A percentile compares a stretch with the other conserved stretches of the same genome.
These are phyloP conservation scores for Harpalus rubripes DNA, from an alignment of 2,888 invertebrate genomes.

Conservation along the genomic window DNA sequence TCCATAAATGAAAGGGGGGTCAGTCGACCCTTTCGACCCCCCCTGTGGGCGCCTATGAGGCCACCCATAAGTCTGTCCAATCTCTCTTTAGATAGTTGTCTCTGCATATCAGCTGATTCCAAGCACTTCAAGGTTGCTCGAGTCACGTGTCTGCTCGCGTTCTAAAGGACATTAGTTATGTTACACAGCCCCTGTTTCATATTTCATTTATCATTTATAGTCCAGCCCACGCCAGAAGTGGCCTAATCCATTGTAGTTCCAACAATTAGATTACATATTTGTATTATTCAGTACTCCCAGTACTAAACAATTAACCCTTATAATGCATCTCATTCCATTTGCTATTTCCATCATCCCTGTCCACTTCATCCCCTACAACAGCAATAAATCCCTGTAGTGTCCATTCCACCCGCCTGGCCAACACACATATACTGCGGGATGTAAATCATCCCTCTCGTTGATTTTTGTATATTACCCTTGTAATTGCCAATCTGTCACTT, in stretches of 20 bases:
- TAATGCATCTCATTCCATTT: constrained; percentile 2
- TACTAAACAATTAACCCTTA: neutral
- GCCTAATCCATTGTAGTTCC: neutral
- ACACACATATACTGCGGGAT: too few species aligned
- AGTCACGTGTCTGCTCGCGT: too few species aligned
- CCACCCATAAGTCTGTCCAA: too few species aligned
- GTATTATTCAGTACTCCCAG: neutral
- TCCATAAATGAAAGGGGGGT: too few species aligned
- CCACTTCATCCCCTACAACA: neutral
- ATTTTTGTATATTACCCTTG: constrained; percentile 54
- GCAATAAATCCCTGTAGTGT: neutral
- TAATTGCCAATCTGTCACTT: constrained; percentile 63
- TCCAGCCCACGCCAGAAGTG: neutral
- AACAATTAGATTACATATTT: constrained; percentile 3
- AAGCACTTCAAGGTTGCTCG: too few species aligned
- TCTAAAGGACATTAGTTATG: too few species aligned
- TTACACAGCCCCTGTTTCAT: too few species aligned
- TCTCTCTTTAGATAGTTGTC: too few species aligned
- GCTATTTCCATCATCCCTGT: neutral
- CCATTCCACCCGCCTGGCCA: neutral
- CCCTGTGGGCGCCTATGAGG: too few species aligned
- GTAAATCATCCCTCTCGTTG: constrained; percentile 27
- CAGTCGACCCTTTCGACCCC: too few species aligned
- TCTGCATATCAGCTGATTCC: too few species aligned
- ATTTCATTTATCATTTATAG: too few species aligned